phyloP scores from a whole-genome alignment of 2,888 invertebrate genomes.

The Andrena bicolor region DNA sequence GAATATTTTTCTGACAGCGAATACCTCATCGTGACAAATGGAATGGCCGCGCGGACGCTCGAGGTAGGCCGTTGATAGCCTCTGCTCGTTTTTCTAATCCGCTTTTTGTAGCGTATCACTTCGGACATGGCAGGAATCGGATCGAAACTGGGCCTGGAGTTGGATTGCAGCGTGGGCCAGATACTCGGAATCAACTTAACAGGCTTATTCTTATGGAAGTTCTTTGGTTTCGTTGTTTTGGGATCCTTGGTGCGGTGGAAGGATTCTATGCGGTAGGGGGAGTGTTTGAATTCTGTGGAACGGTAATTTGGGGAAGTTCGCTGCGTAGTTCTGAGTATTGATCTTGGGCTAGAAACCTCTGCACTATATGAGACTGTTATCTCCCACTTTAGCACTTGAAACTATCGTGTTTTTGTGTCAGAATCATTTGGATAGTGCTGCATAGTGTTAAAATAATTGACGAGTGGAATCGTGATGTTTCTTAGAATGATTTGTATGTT shows the following conservation, averaged over 20 bases:
- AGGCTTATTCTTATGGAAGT: not conserved
- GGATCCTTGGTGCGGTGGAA: too few species aligned
- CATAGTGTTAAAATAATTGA: too few species aligned
- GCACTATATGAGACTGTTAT: not conserved
- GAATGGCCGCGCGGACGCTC: not conserved
- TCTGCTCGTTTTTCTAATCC: conserved; percentile 24
- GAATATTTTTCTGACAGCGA: conserved; percentile 35
- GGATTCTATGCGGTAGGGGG: too few species aligned
- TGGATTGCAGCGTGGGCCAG: not conserved
- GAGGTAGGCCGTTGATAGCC: not conserved
- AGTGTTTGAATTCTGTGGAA: not conserved
- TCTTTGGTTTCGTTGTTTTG: too few species aligned
- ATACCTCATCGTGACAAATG: conserved; percentile 55
- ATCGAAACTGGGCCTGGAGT: not conserved
- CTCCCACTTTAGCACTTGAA: not conserved
- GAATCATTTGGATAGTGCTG: not conserved
- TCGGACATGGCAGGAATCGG: not conserved
- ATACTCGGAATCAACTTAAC: not conserved
- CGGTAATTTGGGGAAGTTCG: not conserved
- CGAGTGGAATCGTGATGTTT: too few species aligned
- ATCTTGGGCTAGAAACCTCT: not conserved
- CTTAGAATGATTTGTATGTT: too few species aligned
- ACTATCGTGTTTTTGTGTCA: not conserved
- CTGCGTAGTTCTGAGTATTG: not conserved
- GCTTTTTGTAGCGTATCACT: conserved; percentile 29